Evolutionary conservation across 2,113 vertebrate species (phyloP), one percentile per base, ranked within the genome.

Genomic region (Salminus brasiliensis): DNA sequence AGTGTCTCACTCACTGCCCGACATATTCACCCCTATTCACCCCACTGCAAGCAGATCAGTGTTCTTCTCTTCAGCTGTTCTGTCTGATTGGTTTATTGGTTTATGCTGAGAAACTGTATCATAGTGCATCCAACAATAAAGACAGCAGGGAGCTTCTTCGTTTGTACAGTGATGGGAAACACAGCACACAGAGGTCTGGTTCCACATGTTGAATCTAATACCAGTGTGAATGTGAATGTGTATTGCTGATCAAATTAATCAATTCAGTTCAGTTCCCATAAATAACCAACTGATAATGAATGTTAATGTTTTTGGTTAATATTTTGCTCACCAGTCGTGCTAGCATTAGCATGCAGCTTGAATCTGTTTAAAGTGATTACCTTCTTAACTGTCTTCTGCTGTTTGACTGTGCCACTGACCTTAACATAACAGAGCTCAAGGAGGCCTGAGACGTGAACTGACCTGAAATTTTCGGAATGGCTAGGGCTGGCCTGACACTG

Each of bases 371-470:
- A 32, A 11, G 3, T 12, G 3, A 66, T 63, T 45, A 21, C 1
- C 30, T 55, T 21, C 11, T 43, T 13, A 43, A 60, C 13, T 9
- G 16, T 66, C 21, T 45, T 32, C 39, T 60, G 3, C 34, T 45
- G 55, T 74, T 47, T 43, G 36, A 74, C 6, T 59, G 53, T n/a
- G 11, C 36, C 23, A 23, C 23, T 66, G 62, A 66, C 62, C 62
- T 66, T 66, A 74, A 53, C 36, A 43, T 60, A 60, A 45, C 30
- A 45, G 41, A 18, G 15, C 18, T 66, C 62, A 66, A 66, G 23
- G 52, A 34, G 62, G 62, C 62, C 23, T 66, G 62, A 66, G 43
- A 63, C 2, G 15, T 66, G 9, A 25, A 65, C 60, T 52, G n/a
- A 49, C 5, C 47, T n/a, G 29, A 36, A 29, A 13, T 76, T 21